phyloP scores from a whole-genome alignment of 2,113 vertebrate species.

The Blennius ocellaris region DNA sequence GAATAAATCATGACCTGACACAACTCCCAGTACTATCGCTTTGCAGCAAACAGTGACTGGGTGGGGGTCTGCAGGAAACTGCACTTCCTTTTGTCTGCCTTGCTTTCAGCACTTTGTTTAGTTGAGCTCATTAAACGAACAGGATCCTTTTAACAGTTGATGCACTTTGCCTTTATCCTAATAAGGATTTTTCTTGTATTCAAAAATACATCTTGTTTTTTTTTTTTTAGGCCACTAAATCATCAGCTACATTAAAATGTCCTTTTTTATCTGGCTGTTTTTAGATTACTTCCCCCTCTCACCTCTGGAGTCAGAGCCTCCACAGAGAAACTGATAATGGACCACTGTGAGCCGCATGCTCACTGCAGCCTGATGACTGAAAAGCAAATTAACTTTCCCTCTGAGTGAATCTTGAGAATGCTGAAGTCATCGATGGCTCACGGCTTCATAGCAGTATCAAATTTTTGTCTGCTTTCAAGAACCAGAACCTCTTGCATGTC shows the following conservation, averaged over 20 bases:
- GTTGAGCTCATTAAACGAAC: slow-evolving; percentile 1
- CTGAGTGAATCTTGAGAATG: slow-evolving; percentile 66
- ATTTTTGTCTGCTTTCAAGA: slow-evolving; percentile 44
- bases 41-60: slow-evolving; percentile 36
- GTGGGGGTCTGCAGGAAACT: slow-evolving; percentile 2
- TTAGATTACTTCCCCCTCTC: not conserved
- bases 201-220: too few relatives aligned
- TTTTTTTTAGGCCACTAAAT: not conserved
- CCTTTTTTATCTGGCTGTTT: not conserved
- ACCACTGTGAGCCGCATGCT: slow-evolving; percentile 50
- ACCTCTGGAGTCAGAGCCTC: slow-evolving; percentile 42
- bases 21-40: slow-evolving; percentile 48
- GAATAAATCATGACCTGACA: slow-evolving; percentile 72
- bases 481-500: slow-evolving; percentile 7
- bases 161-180: not conserved
- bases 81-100: slow-evolving; percentile 7
- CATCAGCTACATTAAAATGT: not conserved
- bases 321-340: slow-evolving; percentile 59
- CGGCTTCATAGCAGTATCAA: slow-evolving; percentile 48
- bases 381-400: slow-evolving; percentile 73
- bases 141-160: not conserved
- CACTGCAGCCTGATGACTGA: slow-evolving; percentile 57
- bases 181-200: too few relatives aligned
- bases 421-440: slow-evolving; percentile 31
- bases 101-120: slow-evolving; percentile 13